A percentile compares a stretch with the other conserved stretches of the same genome.
Evolutionary conservation across 2,797 vertebrate genomes (phyloP).

Genomic region (Mionectes olivaceus): DNA sequence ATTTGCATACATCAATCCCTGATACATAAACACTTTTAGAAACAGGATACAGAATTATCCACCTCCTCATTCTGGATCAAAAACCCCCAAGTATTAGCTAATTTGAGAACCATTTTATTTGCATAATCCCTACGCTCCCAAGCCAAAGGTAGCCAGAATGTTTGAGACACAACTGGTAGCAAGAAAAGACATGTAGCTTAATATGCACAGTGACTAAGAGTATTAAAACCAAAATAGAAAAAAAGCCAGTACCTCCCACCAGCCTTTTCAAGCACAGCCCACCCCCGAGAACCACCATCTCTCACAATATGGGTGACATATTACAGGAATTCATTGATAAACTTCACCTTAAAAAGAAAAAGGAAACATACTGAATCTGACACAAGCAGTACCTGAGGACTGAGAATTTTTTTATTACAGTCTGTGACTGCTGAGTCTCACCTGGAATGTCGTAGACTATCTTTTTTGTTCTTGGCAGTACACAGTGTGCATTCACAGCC

Average conservation of each 20-base stretch:
- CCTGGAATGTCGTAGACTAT: slow-evolving; percentile 97
- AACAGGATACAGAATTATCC: not conserved
- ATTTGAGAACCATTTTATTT: not conserved
- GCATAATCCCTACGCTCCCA: not conserved
- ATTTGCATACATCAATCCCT: not conserved
- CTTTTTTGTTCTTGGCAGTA: slow-evolving; percentile 99
- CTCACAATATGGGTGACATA: not conserved
- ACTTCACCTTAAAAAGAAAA: not conserved
- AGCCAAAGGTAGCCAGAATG: not conserved
- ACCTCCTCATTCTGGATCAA: not conserved
- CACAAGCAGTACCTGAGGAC: not conserved
- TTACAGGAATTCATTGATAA: not conserved
- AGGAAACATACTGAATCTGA: not conserved
- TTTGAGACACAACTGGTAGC: not conserved
- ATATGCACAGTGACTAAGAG: not conserved
- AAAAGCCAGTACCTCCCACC: not conserved
- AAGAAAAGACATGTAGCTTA: not conserved
- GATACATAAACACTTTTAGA: not conserved
- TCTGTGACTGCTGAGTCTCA: slow-evolving; percentile 33
- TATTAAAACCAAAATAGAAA: not conserved
- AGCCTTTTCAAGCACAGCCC: not conserved
- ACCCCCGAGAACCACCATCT: not conserved
- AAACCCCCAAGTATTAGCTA: not conserved
- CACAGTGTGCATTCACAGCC: slow-evolving; percentile 97
- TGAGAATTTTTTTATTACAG: not conserved